Percentiles rank a stretch among this genome's conserved stretches.
phyloP scores from a whole-genome alignment of 2,888 invertebrate genomes.

The Brenthis daphne region DNA sequence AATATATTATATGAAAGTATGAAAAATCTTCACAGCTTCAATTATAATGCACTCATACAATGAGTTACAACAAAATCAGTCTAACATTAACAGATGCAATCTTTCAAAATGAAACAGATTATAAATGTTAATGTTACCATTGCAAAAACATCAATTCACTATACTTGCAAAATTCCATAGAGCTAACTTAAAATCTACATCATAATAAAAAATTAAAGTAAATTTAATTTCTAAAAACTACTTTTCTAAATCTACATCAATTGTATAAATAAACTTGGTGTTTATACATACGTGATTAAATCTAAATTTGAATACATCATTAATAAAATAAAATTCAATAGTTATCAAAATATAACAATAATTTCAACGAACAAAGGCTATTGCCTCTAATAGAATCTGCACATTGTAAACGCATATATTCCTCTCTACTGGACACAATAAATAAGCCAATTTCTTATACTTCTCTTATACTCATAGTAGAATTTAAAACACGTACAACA shows the following conservation, averaged over 20 bases:
- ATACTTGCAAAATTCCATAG: constrained; percentile 36
- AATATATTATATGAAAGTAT: constrained; percentile 21
- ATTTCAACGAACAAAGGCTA: constrained; percentile 39
- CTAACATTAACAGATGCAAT: constrained; percentile 59
- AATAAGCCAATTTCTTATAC: constrained; percentile 48
- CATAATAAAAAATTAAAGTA: constrained; percentile 16
- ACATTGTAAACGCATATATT: constrained; percentile 45
- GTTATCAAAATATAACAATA: constrained; percentile 48
- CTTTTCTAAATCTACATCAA: constrained; percentile 30
- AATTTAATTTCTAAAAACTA: constrained; percentile 18
- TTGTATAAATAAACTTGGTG: constrained; percentile 39
- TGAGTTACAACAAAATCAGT: constrained; percentile 51
- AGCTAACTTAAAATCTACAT: constrained; percentile 38
- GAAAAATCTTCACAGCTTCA: constrained; percentile 32
- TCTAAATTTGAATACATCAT: constrained; percentile 36
- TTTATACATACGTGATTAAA: constrained; percentile 18
- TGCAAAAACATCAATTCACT: constrained; percentile 12
- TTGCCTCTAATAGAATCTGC: constrained; percentile 47
- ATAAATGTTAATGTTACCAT: constrained; percentile 58
- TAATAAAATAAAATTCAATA: constrained; percentile 43
- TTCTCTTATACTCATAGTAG: constrained; percentile 34
- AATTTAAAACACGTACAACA: constrained; percentile 50
- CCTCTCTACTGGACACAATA: constrained; percentile 51
- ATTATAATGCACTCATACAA: constrained; percentile 24
- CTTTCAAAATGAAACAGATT: constrained; percentile 50